Percentiles rank a stretch among this genome's conserved stretches.
phyloP scores from a whole-genome alignment of 1,140 invertebrate genomes.

The Zophobas morio region DNA sequence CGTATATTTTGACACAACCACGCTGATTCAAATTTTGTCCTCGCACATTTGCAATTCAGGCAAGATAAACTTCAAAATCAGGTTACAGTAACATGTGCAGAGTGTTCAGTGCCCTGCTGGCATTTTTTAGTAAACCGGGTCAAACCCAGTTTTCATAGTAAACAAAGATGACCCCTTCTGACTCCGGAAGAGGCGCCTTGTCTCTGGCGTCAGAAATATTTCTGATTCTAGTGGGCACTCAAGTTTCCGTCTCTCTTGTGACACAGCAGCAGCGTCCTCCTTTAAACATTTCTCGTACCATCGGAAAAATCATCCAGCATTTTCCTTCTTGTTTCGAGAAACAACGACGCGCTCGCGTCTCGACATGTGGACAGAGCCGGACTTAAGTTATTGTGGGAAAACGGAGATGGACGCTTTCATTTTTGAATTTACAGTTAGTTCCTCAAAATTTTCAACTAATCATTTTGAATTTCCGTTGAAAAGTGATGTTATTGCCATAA shows the following conservation, averaged over 20 bases:
- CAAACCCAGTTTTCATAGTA: neutral
- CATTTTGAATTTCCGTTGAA: no score
- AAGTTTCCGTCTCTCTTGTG: neutral
- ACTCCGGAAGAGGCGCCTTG: neutral
- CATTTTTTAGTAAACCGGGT: conserved; percentile 6
- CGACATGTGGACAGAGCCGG: no score
- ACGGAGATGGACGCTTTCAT: no score
- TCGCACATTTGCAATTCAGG: neutral
- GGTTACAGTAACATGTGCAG: neutral
- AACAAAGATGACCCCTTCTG: conserved; percentile 21
- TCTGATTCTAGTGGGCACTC: neutral
- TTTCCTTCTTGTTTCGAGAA: conserved; percentile 21
- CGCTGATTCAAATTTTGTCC: no score
- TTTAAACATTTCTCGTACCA: conserved; percentile 17
- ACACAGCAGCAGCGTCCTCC: conserved; percentile 19
- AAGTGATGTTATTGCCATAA: no score
- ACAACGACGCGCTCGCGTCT: conserved; percentile 27
- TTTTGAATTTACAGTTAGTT: no score
- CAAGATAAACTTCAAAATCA: neutral
- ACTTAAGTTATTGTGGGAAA: no score
- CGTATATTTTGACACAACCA: no score
- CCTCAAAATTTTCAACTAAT: no score
- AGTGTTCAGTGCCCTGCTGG: conserved; percentile 4
- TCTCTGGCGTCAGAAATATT: conserved; percentile 4
- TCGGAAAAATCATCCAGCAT: conserved; percentile 20